Evolutionary conservation across 2,888 invertebrate genomes (phyloP), one percentile per base, ranked within the genome.

Genomic region (Phaonia tiefii): DNA sequence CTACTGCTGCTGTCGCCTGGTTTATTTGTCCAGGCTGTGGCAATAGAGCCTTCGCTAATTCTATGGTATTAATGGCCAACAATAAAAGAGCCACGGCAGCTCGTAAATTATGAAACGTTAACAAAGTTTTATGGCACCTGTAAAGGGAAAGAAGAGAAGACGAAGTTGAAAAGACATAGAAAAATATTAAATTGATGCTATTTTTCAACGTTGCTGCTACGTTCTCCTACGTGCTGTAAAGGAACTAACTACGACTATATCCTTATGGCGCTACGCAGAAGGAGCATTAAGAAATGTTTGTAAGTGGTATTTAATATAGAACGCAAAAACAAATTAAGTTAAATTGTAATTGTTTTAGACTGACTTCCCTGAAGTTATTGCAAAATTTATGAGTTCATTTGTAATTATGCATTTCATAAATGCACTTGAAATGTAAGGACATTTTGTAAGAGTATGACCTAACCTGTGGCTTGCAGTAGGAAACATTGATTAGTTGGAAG

Each of bases 81-180:
- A 91, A 80, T 11, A 88, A 84, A 71, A 91, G 80, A 80, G 86
- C 87, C 75, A 87, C 83, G 75, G 88, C 86, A 69, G 90, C 89
- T 67, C 90, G 88, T 84, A 87, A 85, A 87, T 90, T 91, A 86
- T 91, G 90, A 85, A 89, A 90, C 84, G 86, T 87, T 80, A 90
- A 85, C 85, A 90, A 86, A 83, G 88, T 88, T 85, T 85, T 87
- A 85, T 89, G 88, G 84, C 86, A 86, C 83, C 89, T 89, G 86
- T 58, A 49, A 72, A 79, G 51, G 22, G 51, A 11, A 44, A 49
- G 26, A 72, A 26, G 22, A 49, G 26, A 44, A 8, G 5, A 46
- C 75, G 25, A 60, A 44, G 10, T 42, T 7, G 37, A 58, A 0
- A 63, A 63, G 39, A 66, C 22, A 10, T 56, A 77, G 31, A 39